Base-by-base conservation (phyloP, 1,140 invertebrate genomes). In the Diorhabda elongata region DNA sequence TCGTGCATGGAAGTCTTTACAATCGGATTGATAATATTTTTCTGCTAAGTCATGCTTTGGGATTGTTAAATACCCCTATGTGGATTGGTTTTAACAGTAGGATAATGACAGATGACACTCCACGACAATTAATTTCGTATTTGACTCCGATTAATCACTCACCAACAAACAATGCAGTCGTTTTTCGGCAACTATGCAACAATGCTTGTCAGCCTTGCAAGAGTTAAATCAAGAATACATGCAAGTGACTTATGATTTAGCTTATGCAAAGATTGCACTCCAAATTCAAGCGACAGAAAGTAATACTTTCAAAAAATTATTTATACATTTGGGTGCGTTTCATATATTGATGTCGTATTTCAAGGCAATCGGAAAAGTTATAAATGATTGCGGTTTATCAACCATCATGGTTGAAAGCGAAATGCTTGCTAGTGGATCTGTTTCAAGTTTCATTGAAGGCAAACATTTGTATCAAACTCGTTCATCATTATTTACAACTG, bases 221-320 rank as follows among this genome's bases (percentile, higher is more conserved):
- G 26, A 26, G 26, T 26, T 26, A 26, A 26, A 26, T 26, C 26
- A 26, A 26, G 26, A 26, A 26, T n/a, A n/a, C n/a, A 74, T 81
- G 74, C 70, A 74, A 81, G 26, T 26, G 26, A 26, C 26, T 26
- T 26, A 26, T 26, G 26, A 26, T 26, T 26, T 26, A 26, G 26
- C 26, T 26, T 1, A 79, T 63, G 82, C 81, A 9, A 83, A 82
- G 76, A 64, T 79, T n/a, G 81, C 80, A 8, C 56, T 80, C 7
- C 75, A 82, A 67, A 61, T 74, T 8, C 72, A 74, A 69, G 42
- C 44, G 56, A 67, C 26, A 26, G 26, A 26, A 26, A 26, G 26
- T 26, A 2, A 26, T 26, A 26, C 26, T 26, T 26, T 26, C 71
- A 11, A 68, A 78, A 69, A 58, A 60, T 58, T 79, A 26, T 81